phyloP scores from a whole-genome alignment of 2,113 vertebrate species.

The Thymallus thymallus region DNA sequence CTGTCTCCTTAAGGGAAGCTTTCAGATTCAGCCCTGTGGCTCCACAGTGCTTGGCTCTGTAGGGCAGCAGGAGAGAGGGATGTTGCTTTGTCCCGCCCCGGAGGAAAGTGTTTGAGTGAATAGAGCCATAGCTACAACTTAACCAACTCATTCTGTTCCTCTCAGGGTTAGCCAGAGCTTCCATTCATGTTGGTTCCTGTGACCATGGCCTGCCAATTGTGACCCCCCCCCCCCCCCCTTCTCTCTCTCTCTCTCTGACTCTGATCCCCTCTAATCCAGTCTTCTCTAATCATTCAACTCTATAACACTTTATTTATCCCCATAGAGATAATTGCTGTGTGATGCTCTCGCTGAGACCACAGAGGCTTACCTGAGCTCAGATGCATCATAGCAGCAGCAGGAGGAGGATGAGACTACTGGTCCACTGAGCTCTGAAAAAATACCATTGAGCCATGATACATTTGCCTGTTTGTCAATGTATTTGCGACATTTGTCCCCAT shows the following conservation, averaged over 20 bases:
- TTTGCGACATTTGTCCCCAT: not conserved
- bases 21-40: not conserved
- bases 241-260: not conserved
- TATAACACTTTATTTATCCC: no score
- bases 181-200: no score
- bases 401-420: not conserved
- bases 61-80: not conserved
- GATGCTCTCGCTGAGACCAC: no score
- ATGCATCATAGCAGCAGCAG: no score
- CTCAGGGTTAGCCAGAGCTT: not conserved
- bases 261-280: not conserved
- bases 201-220: no score
- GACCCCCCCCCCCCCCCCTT: no score
- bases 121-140: not conserved
- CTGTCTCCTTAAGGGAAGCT: no score
- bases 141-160: not conserved
- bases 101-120: not conserved
- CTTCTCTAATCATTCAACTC: not conserved
- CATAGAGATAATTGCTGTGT: no score
- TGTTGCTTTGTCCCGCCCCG: not conserved
- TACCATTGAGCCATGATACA: conserved; percentile 3
- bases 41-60: not conserved
- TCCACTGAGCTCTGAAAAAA: not conserved
- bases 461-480: conserved; percentile 36
- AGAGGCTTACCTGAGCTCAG: no score